Base-by-base conservation (phyloP, 30 jellyfish, hydroid and myxozoan genomes). In the Aurelia coerulea region DNA sequence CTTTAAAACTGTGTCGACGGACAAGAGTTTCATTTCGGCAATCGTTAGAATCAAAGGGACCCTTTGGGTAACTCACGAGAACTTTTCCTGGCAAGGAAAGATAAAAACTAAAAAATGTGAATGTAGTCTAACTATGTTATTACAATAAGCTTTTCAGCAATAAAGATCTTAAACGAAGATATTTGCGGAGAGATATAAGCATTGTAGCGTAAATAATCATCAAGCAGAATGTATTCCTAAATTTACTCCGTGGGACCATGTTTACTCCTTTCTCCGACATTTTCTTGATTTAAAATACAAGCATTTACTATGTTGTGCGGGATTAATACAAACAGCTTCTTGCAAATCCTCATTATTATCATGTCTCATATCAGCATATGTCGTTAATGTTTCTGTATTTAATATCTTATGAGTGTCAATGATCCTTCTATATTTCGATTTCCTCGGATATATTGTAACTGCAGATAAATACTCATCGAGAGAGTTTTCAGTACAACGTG, bases 401-500 rank as follows among this genome's bases (percentile, higher is more conserved):
- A 73, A 18, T 29, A 70, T 62, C 50, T 70, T 83, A 73, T 83
- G 92, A 29, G 71, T 75, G 52, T 83, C 86, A 50, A 68, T 62
- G 17, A 83, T 56, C 49, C 92, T 69, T 23, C 86, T 52, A 65
- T 70, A 83, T 16, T 34, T 58, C 0, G 86, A 68, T 62, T 69
- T 83, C 35, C 86, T 35, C 18, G 97, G 97, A 41, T 79, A 83
- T 15, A 92, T 89, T 1, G 98, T 92, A 64, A 92, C 98, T 1
- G 98, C 74, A 6, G 98, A 86, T 70, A 92, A 65, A 71, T 79
- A 92, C 67, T 81, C 95, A 59, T 92, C 98, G 11, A 92, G 72
- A 11, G 97, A 80, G 52, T 75, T 95, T 78, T 92, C 98, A 5
- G 98, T 92, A 58, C 98, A 92, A 16, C 97, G 96, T 10, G 98